These are phyloP conservation scores for Thaleichthys pacificus DNA, from an alignment of 2,797 vertebrate genomes.

Conservation along the genomic window DNA sequence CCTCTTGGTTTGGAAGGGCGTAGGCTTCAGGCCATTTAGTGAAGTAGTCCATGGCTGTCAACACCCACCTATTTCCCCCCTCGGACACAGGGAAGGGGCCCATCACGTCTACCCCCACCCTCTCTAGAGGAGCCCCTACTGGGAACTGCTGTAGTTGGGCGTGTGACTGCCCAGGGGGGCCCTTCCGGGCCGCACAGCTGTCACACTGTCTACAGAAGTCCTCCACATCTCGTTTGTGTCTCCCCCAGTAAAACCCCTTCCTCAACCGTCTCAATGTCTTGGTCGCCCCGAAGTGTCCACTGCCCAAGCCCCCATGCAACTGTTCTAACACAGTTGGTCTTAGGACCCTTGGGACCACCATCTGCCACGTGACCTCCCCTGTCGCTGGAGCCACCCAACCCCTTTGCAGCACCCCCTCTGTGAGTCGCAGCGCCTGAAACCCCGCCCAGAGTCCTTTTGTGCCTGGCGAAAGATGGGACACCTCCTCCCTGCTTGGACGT, in stretches of 20 bases:
- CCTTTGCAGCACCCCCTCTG: neutral
- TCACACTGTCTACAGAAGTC: conserved; percentile 16
- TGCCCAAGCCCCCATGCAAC: neutral
- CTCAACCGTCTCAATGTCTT: neutral
- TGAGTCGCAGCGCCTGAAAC: neutral
- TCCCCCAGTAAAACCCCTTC: conserved; percentile 15
- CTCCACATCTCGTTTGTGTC: conserved; percentile 14
- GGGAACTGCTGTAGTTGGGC: conserved; percentile 11
- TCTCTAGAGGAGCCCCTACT: neutral
- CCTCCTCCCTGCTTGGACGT: neutral
- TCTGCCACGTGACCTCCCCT: conserved; percentile 22
- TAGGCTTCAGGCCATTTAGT: conserved; percentile 13
- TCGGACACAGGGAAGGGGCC: neutral
- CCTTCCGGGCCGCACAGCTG: conserved; percentile 12
- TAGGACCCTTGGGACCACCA: conserved; percentile 12
- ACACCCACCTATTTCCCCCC: neutral
- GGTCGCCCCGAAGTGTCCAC: conserved; percentile 3
- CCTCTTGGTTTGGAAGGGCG: conserved; percentile 9
- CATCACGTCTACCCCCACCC: conserved; percentile 10
- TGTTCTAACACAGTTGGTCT: neutral
- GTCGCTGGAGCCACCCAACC: conserved; percentile 17
- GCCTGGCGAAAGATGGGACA: neutral
- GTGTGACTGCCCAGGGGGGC: conserved; percentile 4
- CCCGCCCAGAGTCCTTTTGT: conserved; percentile 17
- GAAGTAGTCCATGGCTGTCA: conserved; percentile 18